Base-by-base conservation (phyloP, 2,888 invertebrate species). In the Blastobasis lacticolella region DNA sequence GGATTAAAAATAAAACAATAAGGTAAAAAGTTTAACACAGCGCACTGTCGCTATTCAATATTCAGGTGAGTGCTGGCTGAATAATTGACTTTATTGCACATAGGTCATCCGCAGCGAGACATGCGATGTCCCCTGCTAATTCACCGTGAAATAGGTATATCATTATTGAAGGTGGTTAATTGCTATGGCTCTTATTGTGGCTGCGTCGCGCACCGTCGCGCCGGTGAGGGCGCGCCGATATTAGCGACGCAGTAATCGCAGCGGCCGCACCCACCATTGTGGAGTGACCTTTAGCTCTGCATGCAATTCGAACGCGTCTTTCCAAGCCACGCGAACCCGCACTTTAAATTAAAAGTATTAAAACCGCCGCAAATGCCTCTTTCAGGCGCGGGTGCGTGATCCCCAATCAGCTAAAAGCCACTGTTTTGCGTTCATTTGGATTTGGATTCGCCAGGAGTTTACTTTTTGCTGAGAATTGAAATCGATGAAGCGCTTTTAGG, bases 221-320 rank as follows among this genome's bases (percentile, higher is more conserved):
- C 69, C 67, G 63, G 58, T 76, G 79, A 77, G 77, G 79, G 79
- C 73, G 75, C 67, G 70, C 62, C 61, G 60, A 61, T 62, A 57
- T 56, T 54, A 23, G 46, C 57, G 63, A 66, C 67, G 67, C 70
- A 68, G 70, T 68, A 67, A 66, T 65, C 59, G 60, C 57, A 55
- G 54, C 63, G 57, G 68, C 59, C 70, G 69, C 72, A 58, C 76
- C 77, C 69, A 69, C 67, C 63, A 78, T 75, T 79, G 76, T 78
- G 58, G 52, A 65, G 38, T 67, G 73, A 71, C 76, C 75, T 78
- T 75, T 67, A 64, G 44, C 49, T 63, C 23, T 23, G 23, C 23
- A 23, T 23, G 60, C 63, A 69, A 69, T 70, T 67, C 62, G 50
- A 59, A 49, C 9, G 44, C 42, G 38, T 38, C 46, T 45, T 40